Conservation (phyloP, 2,113 vertebrate genomes). For the Oreochromis spilurus region DNA sequence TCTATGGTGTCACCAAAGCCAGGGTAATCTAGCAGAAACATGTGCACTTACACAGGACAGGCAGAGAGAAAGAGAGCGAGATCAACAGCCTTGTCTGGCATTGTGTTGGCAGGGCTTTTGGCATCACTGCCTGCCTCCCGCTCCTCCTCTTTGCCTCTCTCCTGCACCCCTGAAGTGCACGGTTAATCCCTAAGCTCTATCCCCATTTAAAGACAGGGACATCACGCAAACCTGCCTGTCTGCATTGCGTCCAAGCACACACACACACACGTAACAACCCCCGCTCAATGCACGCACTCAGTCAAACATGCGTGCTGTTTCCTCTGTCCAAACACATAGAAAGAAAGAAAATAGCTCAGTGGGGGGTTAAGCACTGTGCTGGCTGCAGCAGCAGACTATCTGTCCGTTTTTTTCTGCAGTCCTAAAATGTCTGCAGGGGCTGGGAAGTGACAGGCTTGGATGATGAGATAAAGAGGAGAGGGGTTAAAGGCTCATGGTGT, state of each 20-base stretch:
- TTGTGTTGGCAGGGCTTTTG: slow-evolving; percentile 58
- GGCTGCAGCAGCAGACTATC: slow-evolving; percentile 10
- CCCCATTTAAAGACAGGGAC: slow-evolving; percentile 51
- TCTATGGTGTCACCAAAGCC: slow-evolving; percentile 30
- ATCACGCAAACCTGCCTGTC: slow-evolving; percentile 62
- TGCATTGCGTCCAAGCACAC: slow-evolving; percentile 20
- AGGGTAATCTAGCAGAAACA: slow-evolving; percentile 43
- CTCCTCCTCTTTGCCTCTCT: slow-evolving; percentile 27
- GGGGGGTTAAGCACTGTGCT: slow-evolving; percentile 37
- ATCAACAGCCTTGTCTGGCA: slow-evolving; percentile 20
- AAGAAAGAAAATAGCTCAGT: slow-evolving; percentile 33
- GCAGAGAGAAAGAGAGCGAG: neutral
- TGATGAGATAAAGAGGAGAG: slow-evolving; percentile 1
- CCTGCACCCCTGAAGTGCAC: slow-evolving; percentile 61
- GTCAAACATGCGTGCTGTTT: neutral
- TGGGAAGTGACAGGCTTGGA: slow-evolving; percentile 7
- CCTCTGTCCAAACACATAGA: slow-evolving; percentile 4
- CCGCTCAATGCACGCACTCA: slow-evolving; percentile 3
- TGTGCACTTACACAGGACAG: neutral
- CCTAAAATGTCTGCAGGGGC: slow-evolving; percentile 17
- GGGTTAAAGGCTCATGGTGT: neutral
- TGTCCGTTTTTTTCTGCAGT: neutral
- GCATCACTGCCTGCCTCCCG: slow-evolving; percentile 12
- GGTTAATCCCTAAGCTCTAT: slow-evolving; percentile 62
- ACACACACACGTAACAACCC: neutral